Evolutionary conservation across 2,888 invertebrate species (phyloP).

Genomic region (Acrobasis consociella): DNA sequence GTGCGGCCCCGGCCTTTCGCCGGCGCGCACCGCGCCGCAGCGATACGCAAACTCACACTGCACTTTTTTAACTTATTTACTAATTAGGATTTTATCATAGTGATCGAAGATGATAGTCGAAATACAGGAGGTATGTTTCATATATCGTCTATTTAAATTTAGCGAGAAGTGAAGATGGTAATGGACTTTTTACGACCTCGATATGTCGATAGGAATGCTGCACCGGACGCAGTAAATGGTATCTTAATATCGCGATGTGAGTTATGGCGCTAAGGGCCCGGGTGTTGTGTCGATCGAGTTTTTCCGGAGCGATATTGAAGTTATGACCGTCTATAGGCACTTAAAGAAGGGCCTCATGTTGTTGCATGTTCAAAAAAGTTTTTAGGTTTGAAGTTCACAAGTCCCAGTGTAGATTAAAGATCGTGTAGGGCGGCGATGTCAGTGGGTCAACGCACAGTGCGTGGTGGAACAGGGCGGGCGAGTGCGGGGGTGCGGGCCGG

Average conservation of each 20-base stretch:
- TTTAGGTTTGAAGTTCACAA: conserved; percentile 49
- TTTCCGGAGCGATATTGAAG: not conserved
- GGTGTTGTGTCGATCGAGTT: not conserved
- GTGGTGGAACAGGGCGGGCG: conserved; percentile 54
- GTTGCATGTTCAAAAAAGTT: conserved; percentile 24
- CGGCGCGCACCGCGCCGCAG: conserved; percentile 69
- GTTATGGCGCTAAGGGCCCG: not conserved
- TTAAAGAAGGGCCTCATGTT: not conserved
- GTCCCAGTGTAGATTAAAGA: conserved; percentile 72
- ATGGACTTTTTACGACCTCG: conserved; percentile 46
- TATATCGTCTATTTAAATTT: not conserved
- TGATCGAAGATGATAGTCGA: conserved; percentile 73
- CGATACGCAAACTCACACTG: conserved; percentile 35
- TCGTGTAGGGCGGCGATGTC: conserved; percentile 76
- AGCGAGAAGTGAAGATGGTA: conserved; percentile 26
- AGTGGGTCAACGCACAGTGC: conserved; percentile 82
- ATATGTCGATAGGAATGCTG: conserved; percentile 38
- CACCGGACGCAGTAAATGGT: conserved; percentile 39
- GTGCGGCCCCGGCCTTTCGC: conserved; percentile 79
- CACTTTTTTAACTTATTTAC: conserved; percentile 35
- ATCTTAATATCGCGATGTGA: conserved; percentile 17
- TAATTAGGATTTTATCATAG: conserved; percentile 20
- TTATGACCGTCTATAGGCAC: not conserved
- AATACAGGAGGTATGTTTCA: conserved; percentile 72
- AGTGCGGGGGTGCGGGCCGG: conserved; percentile 34